phyloP scores from a whole-genome alignment of 1,140 invertebrate genomes.

The Drosophila littoralis region DNA sequence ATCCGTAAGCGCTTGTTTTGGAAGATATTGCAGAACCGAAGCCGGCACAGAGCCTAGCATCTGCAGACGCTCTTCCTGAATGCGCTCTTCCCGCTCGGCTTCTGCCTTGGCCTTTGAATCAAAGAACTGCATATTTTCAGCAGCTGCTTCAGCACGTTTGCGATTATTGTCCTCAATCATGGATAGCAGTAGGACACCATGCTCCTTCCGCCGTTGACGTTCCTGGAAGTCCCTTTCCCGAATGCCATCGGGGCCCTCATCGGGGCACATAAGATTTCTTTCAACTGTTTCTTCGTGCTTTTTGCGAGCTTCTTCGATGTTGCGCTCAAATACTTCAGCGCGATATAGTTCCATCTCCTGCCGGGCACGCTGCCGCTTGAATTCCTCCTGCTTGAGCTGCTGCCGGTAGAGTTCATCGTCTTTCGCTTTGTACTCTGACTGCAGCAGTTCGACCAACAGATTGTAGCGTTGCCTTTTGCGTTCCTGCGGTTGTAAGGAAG shows the following conservation, averaged over 20 bases:
- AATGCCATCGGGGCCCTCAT: not conserved
- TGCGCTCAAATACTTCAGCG: slow-evolving; percentile 25
- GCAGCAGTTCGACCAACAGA: slow-evolving; percentile 59
- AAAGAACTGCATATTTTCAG: slow-evolving; percentile 59
- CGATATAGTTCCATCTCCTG: slow-evolving; percentile 56
- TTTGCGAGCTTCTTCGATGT: slow-evolving; percentile 27
- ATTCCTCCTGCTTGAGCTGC: slow-evolving; percentile 56
- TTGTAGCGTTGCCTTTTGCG: slow-evolving; percentile 51
- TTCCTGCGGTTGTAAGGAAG: slow-evolving; percentile 26
- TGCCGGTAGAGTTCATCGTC: slow-evolving; percentile 61
- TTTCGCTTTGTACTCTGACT: slow-evolving; percentile 67
- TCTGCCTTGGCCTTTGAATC: slow-evolving; percentile 51
- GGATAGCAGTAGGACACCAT: slow-evolving; percentile 52
- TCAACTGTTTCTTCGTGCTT: slow-evolving; percentile 34
- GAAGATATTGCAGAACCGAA: slow-evolving; percentile 55
- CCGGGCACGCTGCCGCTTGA: slow-evolving; percentile 42
- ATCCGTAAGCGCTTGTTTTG: slow-evolving; percentile 53
- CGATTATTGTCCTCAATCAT: slow-evolving; percentile 69
- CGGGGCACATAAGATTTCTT: not conserved
- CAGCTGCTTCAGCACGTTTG: slow-evolving; percentile 59
- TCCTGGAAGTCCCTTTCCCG: slow-evolving; percentile 26
- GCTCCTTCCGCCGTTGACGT: slow-evolving; percentile 36
- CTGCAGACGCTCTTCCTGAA: slow-evolving; percentile 47
- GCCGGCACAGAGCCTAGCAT: slow-evolving; percentile 55
- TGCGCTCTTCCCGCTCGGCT: slow-evolving; percentile 31